These are phyloP conservation scores for Astur gentilis DNA, from an alignment of 2,113 vertebrate species.

Conservation along the genomic window DNA sequence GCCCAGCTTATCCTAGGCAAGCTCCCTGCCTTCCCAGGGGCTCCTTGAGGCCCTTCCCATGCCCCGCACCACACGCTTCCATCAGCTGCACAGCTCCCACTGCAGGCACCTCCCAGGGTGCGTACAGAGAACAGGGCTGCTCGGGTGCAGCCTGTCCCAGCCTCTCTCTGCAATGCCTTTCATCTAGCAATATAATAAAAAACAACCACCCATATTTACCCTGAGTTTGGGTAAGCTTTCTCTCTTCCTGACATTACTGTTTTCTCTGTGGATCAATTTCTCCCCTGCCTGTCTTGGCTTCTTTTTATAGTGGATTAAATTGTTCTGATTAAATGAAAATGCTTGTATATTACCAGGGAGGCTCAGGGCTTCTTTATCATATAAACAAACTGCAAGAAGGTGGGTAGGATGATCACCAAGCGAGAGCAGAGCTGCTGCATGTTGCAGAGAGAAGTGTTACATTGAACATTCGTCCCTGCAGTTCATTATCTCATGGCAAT, in stretches of 20 bases:
- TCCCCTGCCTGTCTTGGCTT: neutral
- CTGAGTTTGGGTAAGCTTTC: neutral
- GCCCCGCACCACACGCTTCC: rapidly evolving
- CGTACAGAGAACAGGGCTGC: rapidly evolving
- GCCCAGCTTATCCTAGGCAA: neutral
- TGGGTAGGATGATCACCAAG: neutral
- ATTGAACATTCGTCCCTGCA: neutral
- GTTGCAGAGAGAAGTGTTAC: neutral
- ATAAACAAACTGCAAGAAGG: neutral
- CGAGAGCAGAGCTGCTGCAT: neutral
- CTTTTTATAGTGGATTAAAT: neutral
- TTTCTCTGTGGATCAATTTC: neutral
- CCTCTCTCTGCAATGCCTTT: neutral
- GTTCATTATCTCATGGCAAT: conserved; percentile 51
- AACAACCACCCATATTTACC: neutral
- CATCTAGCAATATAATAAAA: neutral
- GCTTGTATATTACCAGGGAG: neutral
- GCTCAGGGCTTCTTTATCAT: neutral
- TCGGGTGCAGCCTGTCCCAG: neutral
- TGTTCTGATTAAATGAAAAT: neutral
- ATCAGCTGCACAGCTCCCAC: neutral
- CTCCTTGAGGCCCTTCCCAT: neutral
- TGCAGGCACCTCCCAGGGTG: neutral
- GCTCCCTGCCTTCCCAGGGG: neutral
- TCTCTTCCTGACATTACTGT: neutral